Evolutionary conservation across 2,113 vertebrate genomes (phyloP).

Genomic region (Syngnathoides biaculeatus): DNA sequence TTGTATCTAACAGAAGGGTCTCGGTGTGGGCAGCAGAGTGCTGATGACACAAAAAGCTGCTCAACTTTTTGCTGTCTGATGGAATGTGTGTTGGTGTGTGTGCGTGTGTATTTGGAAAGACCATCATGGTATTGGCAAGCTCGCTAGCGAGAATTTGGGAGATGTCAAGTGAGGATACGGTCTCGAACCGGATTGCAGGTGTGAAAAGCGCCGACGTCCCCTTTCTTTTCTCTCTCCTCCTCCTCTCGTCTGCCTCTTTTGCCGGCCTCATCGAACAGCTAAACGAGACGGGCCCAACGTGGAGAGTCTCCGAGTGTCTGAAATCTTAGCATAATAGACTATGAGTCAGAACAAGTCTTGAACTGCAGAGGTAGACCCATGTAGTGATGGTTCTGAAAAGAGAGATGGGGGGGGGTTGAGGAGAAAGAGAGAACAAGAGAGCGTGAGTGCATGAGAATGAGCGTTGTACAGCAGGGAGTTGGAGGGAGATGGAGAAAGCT

Average conservation of each 20-base stretch:
- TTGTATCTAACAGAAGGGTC: conserved; percentile 49
- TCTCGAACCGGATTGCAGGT: conserved; percentile 8
- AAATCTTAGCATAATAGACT: conserved; percentile 24
- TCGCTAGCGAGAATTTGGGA: conserved; percentile 15
- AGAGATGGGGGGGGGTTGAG: conserved; percentile 24
- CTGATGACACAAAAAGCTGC: conserved; percentile 40
- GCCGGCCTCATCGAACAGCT: conserved; percentile 14
- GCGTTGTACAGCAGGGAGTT: conserved; percentile 50
- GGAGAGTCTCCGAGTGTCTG: conserved; percentile 36
- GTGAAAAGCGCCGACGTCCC: conserved; percentile 20
- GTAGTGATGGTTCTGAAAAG: conserved; percentile 29
- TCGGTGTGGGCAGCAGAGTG: conserved; percentile 46
- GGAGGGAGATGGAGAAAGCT: conserved; percentile 44
- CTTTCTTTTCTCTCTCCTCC: conserved; percentile 10
- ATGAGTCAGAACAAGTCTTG: conserved; percentile 51
- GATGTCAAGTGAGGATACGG: conserved; percentile 14
- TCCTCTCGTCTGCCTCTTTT: conserved; percentile 18
- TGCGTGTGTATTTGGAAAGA: conserved; percentile 25
- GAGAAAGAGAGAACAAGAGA: conserved; percentile 49
- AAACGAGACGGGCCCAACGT: conserved; percentile 22
- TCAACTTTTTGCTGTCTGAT: conserved; percentile 48
- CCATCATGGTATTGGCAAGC: conserved; percentile 7
- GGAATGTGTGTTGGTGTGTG: conserved; percentile 33
- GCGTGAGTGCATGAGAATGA: conserved; percentile 50
- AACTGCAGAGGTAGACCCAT: conserved; percentile 44